Evolutionary conservation across 2,113 vertebrate genomes (phyloP), one percentile per base, ranked within the genome.

Genomic region (Leptosomus discolor): DNA sequence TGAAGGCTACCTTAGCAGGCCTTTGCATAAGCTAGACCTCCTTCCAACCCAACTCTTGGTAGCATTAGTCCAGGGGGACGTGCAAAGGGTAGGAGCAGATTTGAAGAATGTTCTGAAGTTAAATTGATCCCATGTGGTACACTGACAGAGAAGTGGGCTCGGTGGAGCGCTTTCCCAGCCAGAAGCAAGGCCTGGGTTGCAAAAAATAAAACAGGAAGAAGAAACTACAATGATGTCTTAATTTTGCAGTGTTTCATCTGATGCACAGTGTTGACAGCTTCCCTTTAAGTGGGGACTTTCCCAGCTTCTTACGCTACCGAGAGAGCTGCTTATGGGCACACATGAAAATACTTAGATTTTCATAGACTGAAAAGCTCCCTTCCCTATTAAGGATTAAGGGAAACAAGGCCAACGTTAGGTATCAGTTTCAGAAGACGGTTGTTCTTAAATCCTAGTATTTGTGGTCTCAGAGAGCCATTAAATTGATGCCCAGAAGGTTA

Each of bases 1-100:
- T 16, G 13, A 56, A 61, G 5, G 5, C 5, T 21, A 13, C 32
- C 12, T 64, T 12, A n/a, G 22, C 6, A 5, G 6, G 6, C 21
- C 45, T 73, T 4, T 67, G 60, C n/a, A 10, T 19, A 4, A 54
- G 43, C 43, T 54, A 50, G 71, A 29, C n/a, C 15, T 67, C 0
- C 53, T 71, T 71, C 0, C 1, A 27, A 53, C n/a, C 20, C 26
- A 58, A 0, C 29, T 32, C 36, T 16, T 26, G 43, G n/a, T 64
- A 24, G 43, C 2, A 8, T 46, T 36, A 16, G 54, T 11, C 18
- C 29, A 4, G 57, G 67, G 48, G 37, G 37, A 8, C 9, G 19
- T 23, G 26, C 64, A 4, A 16, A 22, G 48, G 5, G 15, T 29
- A 17, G 68, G 24, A 63, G 37, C 46, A 36, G 34, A 17, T 36